Evolutionary conservation across 2,797 vertebrate species (phyloP), one percentile per base, ranked within the genome.

Genomic region (Eulemur mongoz): DNA sequence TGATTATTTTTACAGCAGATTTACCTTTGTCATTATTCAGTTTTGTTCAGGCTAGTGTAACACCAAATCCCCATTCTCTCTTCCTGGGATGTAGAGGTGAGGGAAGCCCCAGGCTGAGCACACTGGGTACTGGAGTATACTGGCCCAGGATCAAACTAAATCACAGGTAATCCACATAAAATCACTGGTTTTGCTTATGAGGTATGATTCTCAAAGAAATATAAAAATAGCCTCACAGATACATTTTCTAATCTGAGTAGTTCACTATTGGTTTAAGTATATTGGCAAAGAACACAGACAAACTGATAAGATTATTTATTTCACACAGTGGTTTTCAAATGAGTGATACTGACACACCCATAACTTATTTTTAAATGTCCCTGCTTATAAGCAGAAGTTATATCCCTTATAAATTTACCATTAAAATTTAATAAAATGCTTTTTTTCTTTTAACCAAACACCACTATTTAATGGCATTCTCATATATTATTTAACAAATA

Each of bases 341-440:
- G 76, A 81, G 72, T 84, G 92, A 95, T 91, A 92, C 57, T 0
- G 25, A 59, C 63, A 95, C 17, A 20, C 54, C 69, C 70, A 14
- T 35, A 89, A 70, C 32, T 23, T 67, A 81, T 65, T 93, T 92
- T 89, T 75, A 84, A 93, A 89, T 87, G 38, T 89, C 23, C 38
- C 72, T 81, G 52, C 72, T 87, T 80, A 73, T 35, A 91, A 92
- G 65, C 18, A 70, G 38, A 93, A 91, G 45, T 52, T 52, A 83
- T 27, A 67, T 54, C 48, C 38, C 57, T 76, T 57, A 84, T 7
- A 23, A 15, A 91, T 40, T 72, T 89, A 86, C 12, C 61, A 83
- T 22, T 84, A 85, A 92, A 93, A 81, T 81, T 88, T 25, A 93
- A 82, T 8, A 80, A 22, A 86, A 94, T 79, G 30, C 54, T 25